Percentiles rank a stretch among this genome's conserved stretches.
phyloP scores from a whole-genome alignment of 2,113 vertebrate species.

The Lethenteron camtschaticum region DNA sequence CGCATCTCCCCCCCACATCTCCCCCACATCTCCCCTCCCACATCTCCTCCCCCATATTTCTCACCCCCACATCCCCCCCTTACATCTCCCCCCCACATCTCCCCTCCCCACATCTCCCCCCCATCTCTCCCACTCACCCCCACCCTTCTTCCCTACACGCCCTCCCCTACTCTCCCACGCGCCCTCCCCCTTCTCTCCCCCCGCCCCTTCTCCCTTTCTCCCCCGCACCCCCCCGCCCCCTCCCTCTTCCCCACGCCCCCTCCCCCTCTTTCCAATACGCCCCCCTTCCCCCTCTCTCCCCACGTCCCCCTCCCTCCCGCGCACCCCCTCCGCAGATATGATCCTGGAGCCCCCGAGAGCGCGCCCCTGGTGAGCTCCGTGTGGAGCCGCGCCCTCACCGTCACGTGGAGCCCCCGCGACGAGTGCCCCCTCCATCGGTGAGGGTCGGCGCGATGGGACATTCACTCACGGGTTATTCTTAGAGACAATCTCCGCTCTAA shows the following conservation, averaged over 20 bases:
- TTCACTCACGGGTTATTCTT: too few species aligned
- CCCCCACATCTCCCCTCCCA: too few species aligned
- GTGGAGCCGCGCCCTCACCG: constrained; percentile 51
- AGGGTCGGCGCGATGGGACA: neutral
- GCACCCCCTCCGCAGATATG: constrained; percentile 35
- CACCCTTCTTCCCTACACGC: neutral
- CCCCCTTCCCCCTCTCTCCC: neutral
- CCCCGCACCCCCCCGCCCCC: neutral
- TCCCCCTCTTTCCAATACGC: neutral
- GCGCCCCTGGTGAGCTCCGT: constrained; percentile 42
- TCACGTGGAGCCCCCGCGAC: constrained; percentile 71
- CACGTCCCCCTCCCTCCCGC: neutral
- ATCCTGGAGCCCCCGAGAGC: constrained; percentile 67
- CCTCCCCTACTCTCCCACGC: neutral
- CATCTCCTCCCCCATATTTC: too few species aligned
- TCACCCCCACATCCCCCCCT: too few species aligned
- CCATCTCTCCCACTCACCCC: too few species aligned
- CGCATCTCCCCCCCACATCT: too few species aligned
- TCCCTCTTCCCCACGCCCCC: neutral
- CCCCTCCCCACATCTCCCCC: too few species aligned
- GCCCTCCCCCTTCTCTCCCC: neutral
- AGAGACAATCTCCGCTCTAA: neutral
- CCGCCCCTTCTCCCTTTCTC: neutral
- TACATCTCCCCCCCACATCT: too few species aligned
- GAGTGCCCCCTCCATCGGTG: constrained; percentile 73